Percentiles rank a stretch among this genome's conserved stretches.
Evolutionary conservation across 2,888 invertebrate genomes (phyloP).

Genomic region (Parascotia fuliginaria): DNA sequence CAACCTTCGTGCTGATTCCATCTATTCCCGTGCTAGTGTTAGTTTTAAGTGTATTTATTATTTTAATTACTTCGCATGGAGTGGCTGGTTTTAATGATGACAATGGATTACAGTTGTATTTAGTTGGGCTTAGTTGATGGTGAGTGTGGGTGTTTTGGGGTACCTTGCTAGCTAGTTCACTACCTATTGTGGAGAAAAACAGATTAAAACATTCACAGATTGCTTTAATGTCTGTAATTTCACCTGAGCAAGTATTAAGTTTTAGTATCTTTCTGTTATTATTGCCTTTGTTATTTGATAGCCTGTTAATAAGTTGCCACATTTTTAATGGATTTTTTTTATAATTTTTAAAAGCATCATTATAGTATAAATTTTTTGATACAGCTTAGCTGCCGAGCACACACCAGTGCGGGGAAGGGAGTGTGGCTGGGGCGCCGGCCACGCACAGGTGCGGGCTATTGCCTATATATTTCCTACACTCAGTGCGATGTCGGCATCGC

Average conservation of each 20-base stretch:
- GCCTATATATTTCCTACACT: too few relatives aligned
- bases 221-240: not conserved
- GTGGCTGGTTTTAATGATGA: too few relatives aligned
- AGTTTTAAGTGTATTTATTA: too few relatives aligned
- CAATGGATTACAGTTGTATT: too few relatives aligned
- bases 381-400: too few relatives aligned
- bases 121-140: too few relatives aligned
- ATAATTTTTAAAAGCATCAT: not conserved
- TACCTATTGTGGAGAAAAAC: conserved; percentile 1
- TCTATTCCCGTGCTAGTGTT: not conserved
- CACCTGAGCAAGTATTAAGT: not conserved
- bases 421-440: too few relatives aligned
- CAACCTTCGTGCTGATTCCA: not conserved
- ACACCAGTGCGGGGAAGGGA: too few relatives aligned
- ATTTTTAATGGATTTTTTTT: not conserved
- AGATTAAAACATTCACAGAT: conserved; percentile 1
- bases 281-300: not conserved
- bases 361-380: not conserved
- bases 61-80: too few relatives aligned
- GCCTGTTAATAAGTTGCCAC: conserved; percentile 3
- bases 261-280: too few relatives aligned
- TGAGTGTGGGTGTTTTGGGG: not conserved
- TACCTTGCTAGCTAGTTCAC: conserved; percentile 1
- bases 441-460: too few relatives aligned
- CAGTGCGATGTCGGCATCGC: too few relatives aligned